These are phyloP conservation scores for Micoletzkya japonica DNA, from an alignment of 2,888 invertebrate genomes.

Conservation along the genomic window DNA sequence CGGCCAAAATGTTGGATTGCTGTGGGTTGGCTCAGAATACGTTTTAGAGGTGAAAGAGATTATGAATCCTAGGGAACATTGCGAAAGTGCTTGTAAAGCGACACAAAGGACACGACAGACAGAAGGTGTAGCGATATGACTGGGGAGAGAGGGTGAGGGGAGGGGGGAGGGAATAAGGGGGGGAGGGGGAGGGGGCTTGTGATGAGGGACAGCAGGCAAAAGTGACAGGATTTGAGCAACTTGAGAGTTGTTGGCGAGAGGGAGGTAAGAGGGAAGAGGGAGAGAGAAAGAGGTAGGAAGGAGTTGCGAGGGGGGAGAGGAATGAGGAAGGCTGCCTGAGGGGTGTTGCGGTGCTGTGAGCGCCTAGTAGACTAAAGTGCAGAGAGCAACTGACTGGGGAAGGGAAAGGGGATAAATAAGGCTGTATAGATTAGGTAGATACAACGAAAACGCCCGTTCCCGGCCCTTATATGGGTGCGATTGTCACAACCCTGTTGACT, in stretches of 20 bases:
- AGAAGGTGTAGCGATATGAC: slow-evolving; percentile 4
- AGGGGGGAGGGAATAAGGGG: slow-evolving; percentile 16
- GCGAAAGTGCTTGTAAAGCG: no score
- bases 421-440: no score
- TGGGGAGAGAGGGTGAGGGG: slow-evolving; percentile 1
- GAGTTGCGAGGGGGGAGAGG: background rate
- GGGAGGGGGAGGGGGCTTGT: background rate
- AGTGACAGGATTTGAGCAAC: slow-evolving; percentile 20
- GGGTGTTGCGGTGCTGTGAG: background rate
- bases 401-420: slow-evolving; percentile 10
- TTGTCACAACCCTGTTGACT: no score
- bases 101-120: background rate
- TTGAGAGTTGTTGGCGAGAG: background rate
- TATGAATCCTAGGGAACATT: no score
- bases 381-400: background rate
- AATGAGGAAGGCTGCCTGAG: background rate
- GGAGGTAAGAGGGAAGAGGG: slow-evolving; percentile 1
- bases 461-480: no score
- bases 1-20: no score
- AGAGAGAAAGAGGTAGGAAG: background rate
- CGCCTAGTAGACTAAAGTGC: background rate
- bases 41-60: no score
- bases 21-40: no score
- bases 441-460: no score
- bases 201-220: slow-evolving; percentile 16